Conservation (phyloP, 2,888 invertebrate species). For the Drosophila setosimentum region DNA sequence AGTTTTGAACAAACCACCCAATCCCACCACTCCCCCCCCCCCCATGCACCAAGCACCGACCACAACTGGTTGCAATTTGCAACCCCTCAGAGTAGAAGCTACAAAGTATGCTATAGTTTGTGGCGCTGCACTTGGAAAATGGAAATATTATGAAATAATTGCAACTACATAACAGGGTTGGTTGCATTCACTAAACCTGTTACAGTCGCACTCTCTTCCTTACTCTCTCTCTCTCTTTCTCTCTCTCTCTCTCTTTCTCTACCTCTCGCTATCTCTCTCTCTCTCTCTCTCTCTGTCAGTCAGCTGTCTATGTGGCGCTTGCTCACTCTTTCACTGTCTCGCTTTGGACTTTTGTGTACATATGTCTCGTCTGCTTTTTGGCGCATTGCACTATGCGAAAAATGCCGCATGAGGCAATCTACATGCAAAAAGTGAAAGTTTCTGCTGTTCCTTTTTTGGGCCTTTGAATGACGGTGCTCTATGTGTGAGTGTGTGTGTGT, state of each 20-base stretch:
- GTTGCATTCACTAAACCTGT: slow-evolving; percentile 46
- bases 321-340: slow-evolving; percentile 5
- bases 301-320: neutral
- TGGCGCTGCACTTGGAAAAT: slow-evolving; percentile 52
- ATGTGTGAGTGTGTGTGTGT: slow-evolving; percentile 6
- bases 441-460: slow-evolving; percentile 73
- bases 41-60: neutral
- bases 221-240: neutral
- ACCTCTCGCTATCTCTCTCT: neutral
- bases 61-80: slow-evolving; percentile 43
- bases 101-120: slow-evolving; percentile 64
- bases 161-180: slow-evolving; percentile 67
- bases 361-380: slow-evolving; percentile 64
- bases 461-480: neutral
- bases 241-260: neutral
- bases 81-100: slow-evolving; percentile 26
- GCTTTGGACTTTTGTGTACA: slow-evolving; percentile 1
- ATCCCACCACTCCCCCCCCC: neutral
- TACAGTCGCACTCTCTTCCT: slow-evolving; percentile 15
- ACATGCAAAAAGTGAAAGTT: slow-evolving; percentile 77
- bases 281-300: neutral
- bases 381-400: slow-evolving; percentile 71
- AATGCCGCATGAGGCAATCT: slow-evolving; percentile 72
- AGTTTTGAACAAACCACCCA: slow-evolving; percentile 46
- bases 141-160: slow-evolving; percentile 71